Evolutionary conservation across 2,888 invertebrate species (phyloP), one percentile per base, ranked within the genome.

Genomic region (Litoditis marina): DNA sequence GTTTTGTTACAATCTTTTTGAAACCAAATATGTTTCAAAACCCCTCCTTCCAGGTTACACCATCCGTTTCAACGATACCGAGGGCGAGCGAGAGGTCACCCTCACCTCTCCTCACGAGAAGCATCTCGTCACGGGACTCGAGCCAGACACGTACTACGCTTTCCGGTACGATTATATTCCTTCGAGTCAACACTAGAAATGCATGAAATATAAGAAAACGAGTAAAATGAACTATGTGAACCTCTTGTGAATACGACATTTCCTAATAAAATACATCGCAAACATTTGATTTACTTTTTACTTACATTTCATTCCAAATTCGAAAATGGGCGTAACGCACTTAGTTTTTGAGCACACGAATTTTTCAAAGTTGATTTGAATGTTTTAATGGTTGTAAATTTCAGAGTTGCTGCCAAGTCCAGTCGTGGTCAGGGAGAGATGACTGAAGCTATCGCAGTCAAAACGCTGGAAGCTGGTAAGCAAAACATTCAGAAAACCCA

Each of bases 111-210:
- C 75, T 22, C 65, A 69, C 36, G 74, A 76, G 63, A 76, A 75
- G 63, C 74, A 77, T 87, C 91, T 90, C 27, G 87, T 96, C 78
- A 90, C 90, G 77, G 91, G 91, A 60, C 88, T 98, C 49, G 92
- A 93, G 84, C 95, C 96, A 34, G 92, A 94, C 87, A 95, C 94
- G 13, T 86, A 92, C 77, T 98, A 96, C 87, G 92, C 92, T 86
- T 91, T 96, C 81, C 60, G 71, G 76, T 74, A 44, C 44, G 54
- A 39, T 27, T 54, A 47, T 44, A 30, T 30, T 22, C 8, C 6
- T 25, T 2, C 5, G 6, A 2, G 22, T n/a, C 1, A 30, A n/a
- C n/a, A n/a, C n/a, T n/a, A n/a, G n/a, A n/a, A n/a, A n/a, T n/a
- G n/a, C n/a, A n/a, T n/a, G n/a, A n/a, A n/a, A n/a, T n/a, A n/a